Base-by-base conservation (phyloP, 1,140 invertebrate genomes). In the Cherax destructor region DNA sequence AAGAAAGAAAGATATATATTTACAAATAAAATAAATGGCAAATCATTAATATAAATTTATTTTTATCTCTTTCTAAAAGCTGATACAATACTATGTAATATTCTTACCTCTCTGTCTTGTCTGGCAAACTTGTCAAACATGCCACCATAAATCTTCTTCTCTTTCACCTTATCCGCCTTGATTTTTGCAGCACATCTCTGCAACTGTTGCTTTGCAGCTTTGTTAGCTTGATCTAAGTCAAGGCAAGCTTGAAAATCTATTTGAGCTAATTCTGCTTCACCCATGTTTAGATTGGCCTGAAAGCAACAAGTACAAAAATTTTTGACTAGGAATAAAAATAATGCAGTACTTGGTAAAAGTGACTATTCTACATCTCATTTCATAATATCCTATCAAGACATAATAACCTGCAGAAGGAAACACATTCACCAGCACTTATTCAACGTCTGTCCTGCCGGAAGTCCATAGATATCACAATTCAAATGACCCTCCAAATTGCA, bases 81-180 rank as follows among this genome's bases (percentile, higher is more conserved):
- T 41, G 30, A n/a, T 41, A 41, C 30, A 41, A 41, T 41, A 41
- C 30, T 41, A 41, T 41, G 30, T 59, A 86, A 77, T 74, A 41
- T n/a, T 86, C 92, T 92, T 94, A 98, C 97, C 96, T 97, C 96
- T 94, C 96, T 96, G 94, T 98, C 97, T 94, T 96, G 95, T 93
- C 96, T 96, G 3, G 97, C 97, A 95, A 98, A 97, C 90, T 95
- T 95, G 9, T 95, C 94, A 93, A 99, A 99, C 98, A 99, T 99
- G 94, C 98, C 98, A 4, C 96, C 96, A 95, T 99, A 99, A 16
- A 98, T 95, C 93, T 97, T 96, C 95, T 98, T 99, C 94, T 99
- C 98, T 92, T 96, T 96, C 72, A 96, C 95, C 86, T 96, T 95
- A 92, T 97, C 96, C 91, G 97, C 96, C 94, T 97, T 97, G 5